Conservation (phyloP, 2,113 vertebrate species). For the Syrrhaptes paradoxus region DNA sequence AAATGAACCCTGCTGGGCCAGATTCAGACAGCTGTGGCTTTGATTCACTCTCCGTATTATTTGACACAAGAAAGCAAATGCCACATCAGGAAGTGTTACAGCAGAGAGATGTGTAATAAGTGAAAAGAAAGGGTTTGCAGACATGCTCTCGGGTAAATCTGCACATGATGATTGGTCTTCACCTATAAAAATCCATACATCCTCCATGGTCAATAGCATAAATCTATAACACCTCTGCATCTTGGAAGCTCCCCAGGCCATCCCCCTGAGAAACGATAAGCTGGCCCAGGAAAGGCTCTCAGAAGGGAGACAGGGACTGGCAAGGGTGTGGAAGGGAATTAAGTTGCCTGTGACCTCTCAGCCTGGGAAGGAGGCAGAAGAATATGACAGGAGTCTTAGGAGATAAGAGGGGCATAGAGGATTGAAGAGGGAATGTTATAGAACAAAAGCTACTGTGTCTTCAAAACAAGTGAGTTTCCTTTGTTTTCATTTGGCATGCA, state of each 20-base stretch:
- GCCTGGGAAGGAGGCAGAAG: not conserved
- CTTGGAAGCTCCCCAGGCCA: not conserved
- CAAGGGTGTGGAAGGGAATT: not conserved
- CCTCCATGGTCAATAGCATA: not conserved
- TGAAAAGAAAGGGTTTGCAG: not conserved
- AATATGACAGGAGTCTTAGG: not conserved
- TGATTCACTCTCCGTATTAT: not conserved
- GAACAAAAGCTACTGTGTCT: not conserved
- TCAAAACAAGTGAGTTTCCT: not conserved
- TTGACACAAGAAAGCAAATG: not conserved
- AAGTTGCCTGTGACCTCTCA: not conserved
- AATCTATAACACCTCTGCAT: not conserved
- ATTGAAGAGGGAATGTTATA: not conserved
- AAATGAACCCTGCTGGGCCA: not conserved
- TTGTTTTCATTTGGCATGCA: not conserved
- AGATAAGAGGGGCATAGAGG: not conserved
- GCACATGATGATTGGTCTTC: not conserved
- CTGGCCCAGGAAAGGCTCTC: not conserved
- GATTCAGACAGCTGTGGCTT: not conserved
- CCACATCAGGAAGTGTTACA: not conserved
- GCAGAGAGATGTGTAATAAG: not conserved
- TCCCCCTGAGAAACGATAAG: not conserved
- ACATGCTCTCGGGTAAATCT: not conserved
- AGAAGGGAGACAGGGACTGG: not conserved
- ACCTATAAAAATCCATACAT: not conserved